Base-by-base conservation (phyloP, 2,113 vertebrate species). In the Chaenogobius annularis region DNA sequence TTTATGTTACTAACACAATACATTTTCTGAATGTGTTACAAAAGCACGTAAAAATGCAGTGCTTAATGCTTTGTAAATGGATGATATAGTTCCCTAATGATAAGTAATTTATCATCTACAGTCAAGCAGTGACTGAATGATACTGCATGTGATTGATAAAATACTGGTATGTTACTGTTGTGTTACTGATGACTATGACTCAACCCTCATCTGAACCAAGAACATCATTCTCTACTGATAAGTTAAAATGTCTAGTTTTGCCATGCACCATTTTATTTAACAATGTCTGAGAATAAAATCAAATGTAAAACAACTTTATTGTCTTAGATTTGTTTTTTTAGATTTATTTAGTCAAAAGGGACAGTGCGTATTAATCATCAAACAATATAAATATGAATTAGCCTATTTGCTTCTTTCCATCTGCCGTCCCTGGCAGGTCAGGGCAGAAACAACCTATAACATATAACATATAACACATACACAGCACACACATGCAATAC, bases 281-380 rank as follows among this genome's bases (percentile, higher is more conserved):
- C 50, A 10, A 47, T 78, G 66, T 76, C 67, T 82, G 75, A 80
- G 40, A 90, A 88, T 89, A 88, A 88, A 85, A 14, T 66, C 5
- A 43, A 63, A n/a, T 43, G 17, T n/a, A 62, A 37, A 19, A 37
- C 59, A 19, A 37, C 31, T 0, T 23, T 13, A 26, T 26, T 12
- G 5, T 58, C 6, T 7, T 26, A 56, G 17, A 17, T 7, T 4
- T 17, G 17, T 19, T 56, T 11, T 56, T 23, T 52, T 17, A 6
- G 15, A 17, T 50, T 50, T 17, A 50, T 52, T 17, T 19, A 31
- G 26, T 31, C 26, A 31, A 31, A 31, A 31, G 1, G 26, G 4
- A 2, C 4, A 31, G 1, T 2, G 26, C 2, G 4, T 31, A 31
- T 31, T 31, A 31, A 31, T 31, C n/a, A n/a, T n/a, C n/a, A 8